These are phyloP conservation scores for Crepidodera aurea DNA, from an alignment of 2,888 invertebrate species.

Conservation along the genomic window DNA sequence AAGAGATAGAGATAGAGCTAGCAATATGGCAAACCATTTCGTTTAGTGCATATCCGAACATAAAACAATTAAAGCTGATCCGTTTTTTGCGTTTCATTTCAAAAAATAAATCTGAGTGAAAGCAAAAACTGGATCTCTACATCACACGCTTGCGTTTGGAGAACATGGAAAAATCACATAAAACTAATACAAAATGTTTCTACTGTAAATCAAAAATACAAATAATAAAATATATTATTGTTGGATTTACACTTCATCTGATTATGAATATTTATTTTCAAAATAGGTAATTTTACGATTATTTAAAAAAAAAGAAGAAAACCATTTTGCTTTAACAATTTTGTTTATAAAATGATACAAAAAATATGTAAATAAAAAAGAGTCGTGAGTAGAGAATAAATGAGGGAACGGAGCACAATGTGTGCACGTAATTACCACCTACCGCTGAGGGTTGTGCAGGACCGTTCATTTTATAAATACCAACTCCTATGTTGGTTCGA, in stretches of 20 bases:
- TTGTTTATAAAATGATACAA: too few relatives aligned
- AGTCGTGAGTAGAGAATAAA: too few relatives aligned
- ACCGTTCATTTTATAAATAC: too few relatives aligned
- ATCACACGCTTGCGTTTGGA: constrained; percentile 54
- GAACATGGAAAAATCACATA: constrained; percentile 38
- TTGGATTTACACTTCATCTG: neutral
- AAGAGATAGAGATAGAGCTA: constrained; percentile 57
- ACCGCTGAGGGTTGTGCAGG: too few relatives aligned
- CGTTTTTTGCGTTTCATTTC: constrained; percentile 48
- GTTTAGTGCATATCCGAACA: constrained; percentile 57
- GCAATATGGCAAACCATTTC: constrained; percentile 54
- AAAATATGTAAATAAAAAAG: too few relatives aligned
- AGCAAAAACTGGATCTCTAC: constrained; percentile 42
- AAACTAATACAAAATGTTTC: constrained; percentile 19
- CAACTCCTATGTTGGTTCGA: too few relatives aligned
- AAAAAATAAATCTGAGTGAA: constrained; percentile 29
- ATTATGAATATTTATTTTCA: constrained; percentile 4
- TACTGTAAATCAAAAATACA: constrained; percentile 11
- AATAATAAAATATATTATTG: constrained; percentile 5
- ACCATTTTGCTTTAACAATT: too few relatives aligned
- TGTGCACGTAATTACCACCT: too few relatives aligned
- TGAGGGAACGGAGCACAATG: too few relatives aligned
- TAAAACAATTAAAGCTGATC: constrained; percentile 57
- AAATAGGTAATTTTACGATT: too few relatives aligned
- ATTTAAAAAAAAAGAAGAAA: too few relatives aligned